These are phyloP conservation scores for Streptopelia turtur DNA, from an alignment of 2,797 vertebrate species.

Conservation along the genomic window DNA sequence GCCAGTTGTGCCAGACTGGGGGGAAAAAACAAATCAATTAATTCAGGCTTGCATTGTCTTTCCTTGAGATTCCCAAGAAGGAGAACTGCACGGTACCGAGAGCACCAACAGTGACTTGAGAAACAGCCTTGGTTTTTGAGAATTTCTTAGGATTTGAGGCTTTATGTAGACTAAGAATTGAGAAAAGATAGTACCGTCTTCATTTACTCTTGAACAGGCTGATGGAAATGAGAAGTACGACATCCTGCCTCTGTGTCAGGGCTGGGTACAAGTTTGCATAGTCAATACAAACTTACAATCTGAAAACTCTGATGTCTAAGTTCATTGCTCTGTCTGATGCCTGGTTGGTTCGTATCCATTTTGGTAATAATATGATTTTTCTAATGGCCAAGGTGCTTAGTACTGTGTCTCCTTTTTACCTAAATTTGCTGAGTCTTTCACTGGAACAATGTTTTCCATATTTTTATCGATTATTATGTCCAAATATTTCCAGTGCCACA, in stretches of 20 bases:
- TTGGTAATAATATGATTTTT: neutral
- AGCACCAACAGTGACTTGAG: neutral
- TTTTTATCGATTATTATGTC: neutral
- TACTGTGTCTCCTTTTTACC: neutral
- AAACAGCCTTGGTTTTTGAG: neutral
- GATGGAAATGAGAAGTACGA: neutral
- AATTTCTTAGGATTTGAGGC: neutral
- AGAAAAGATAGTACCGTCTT: neutral
- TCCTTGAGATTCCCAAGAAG: neutral
- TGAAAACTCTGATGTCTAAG: neutral
- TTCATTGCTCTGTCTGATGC: neutral
- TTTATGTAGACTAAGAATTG: neutral
- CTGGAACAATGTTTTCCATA: neutral
- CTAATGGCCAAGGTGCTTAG: neutral
- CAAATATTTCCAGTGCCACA: neutral
- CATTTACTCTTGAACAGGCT: neutral
- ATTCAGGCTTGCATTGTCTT: neutral
- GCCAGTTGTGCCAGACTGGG: conserved; percentile 73
- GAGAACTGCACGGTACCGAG: neutral
- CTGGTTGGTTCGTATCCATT: neutral
- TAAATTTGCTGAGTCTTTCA: neutral
- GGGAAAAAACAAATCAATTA: neutral
- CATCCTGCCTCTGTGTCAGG: neutral
- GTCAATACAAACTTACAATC: neutral
- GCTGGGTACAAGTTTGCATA: neutral